phyloP scores from a whole-genome alignment of 2,113 vertebrate genomes.

The Triplophysa siluroides region DNA sequence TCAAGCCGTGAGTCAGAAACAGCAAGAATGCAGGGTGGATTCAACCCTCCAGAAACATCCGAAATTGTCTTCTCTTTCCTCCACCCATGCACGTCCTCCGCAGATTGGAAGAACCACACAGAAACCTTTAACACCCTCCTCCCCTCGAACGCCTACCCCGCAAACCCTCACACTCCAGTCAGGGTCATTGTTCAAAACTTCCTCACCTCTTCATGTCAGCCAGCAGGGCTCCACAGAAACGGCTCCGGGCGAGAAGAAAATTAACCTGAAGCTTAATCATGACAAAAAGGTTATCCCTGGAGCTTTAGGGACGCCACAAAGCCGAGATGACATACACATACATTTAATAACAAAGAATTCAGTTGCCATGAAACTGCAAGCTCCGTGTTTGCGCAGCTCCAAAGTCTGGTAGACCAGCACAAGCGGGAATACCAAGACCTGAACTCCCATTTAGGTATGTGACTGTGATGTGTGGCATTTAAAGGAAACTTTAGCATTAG shows the following conservation, averaged over 20 bases:
- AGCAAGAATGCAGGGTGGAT: constrained; percentile 66
- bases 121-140: constrained; percentile 20
- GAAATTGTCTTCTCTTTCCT: constrained; percentile 84
- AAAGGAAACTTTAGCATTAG: not conserved
- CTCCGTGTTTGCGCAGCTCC: constrained; percentile 79
- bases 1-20: constrained; percentile 77
- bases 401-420: constrained; percentile 83
- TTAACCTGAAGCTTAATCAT: constrained; percentile 80
- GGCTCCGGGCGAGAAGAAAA: constrained; percentile 73
- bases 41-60: constrained; percentile 70
- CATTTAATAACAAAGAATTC: constrained; percentile 77
- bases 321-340: constrained; percentile 56
- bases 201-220: constrained; percentile 77
- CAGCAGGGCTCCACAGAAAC: constrained; percentile 77
- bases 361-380: constrained; percentile 72
- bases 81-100: constrained; percentile 69
- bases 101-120: constrained; percentile 31
- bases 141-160: not conserved
- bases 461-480: not conserved
- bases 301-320: constrained; percentile 59
- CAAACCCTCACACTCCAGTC: constrained; percentile 71
- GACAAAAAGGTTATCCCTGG: constrained; percentile 72
- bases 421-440: constrained; percentile 81
- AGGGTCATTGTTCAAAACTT: constrained; percentile 78
- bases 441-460: constrained; percentile 84